These are phyloP conservation scores for Scomber scombrus DNA, from an alignment of 2,113 vertebrate species.

Conservation along the genomic window DNA sequence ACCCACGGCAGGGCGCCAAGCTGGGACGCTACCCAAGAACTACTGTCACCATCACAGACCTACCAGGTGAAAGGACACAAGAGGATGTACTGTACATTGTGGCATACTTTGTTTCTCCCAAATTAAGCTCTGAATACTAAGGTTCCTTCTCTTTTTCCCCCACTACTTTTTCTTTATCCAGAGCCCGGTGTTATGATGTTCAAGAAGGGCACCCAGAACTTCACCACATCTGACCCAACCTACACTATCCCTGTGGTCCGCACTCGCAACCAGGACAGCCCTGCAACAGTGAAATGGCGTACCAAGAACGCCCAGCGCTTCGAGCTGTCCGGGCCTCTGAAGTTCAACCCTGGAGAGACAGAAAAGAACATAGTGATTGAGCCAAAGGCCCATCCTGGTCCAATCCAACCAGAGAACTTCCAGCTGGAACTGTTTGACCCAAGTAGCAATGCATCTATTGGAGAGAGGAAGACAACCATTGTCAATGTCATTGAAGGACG, in stretches of 20 bases:
- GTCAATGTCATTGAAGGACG: slow-evolving; percentile 77
- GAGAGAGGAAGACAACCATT: slow-evolving; percentile 80
- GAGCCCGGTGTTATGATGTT: slow-evolving; percentile 83
- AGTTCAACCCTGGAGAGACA: slow-evolving; percentile 79
- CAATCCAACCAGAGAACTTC: slow-evolving; percentile 76
- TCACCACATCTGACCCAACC: slow-evolving; percentile 66
- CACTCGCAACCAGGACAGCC: slow-evolving; percentile 71
- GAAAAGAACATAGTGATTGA: slow-evolving; percentile 84
- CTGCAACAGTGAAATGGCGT: slow-evolving; percentile 80
- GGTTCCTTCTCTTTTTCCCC: neutral
- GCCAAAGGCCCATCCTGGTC: slow-evolving; percentile 44
- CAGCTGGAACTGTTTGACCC: slow-evolving; percentile 85
- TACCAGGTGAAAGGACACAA: slow-evolving; percentile 77
- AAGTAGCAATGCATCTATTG: slow-evolving; percentile 72
- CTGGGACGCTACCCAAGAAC: slow-evolving; percentile 91
- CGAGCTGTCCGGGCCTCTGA: slow-evolving; percentile 72
- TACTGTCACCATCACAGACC: slow-evolving; percentile 90
- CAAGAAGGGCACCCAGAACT: slow-evolving; percentile 82
- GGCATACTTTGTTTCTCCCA: neutral
- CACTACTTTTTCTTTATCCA: slow-evolving; percentile 34
- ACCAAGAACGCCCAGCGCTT: slow-evolving; percentile 79
- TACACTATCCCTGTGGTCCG: slow-evolving; percentile 84
- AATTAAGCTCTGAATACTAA: slow-evolving; percentile 69
- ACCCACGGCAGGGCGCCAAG: slow-evolving; percentile 91
- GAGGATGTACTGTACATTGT: slow-evolving; percentile 58